Evolutionary conservation across 2,113 vertebrate species (phyloP).

Genomic region (Vulpes ferrilata): DNA sequence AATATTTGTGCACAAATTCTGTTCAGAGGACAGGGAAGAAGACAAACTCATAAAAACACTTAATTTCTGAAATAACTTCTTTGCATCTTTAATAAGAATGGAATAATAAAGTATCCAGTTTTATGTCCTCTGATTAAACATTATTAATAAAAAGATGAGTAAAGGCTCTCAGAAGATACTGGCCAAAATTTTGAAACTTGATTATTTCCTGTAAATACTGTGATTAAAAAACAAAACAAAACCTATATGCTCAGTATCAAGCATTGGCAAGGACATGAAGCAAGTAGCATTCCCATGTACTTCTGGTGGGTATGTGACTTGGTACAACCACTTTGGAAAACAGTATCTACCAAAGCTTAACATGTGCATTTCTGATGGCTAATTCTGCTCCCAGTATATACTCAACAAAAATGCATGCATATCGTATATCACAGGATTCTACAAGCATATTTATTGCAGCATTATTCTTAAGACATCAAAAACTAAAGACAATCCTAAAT

Average conservation of each 20-base stretch:
- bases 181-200: background rate
- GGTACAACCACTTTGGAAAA: conserved; percentile 22
- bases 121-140: conserved; percentile 43
- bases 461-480: background rate
- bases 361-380: background rate
- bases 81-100: conserved; percentile 44
- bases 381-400: background rate
- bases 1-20: conserved; percentile 16
- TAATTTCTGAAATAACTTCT: conserved; percentile 45
- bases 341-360: conserved; percentile 41
- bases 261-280: background rate
- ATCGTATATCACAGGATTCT: background rate
- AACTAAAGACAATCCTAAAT: conserved; percentile 8
- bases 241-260: background rate
- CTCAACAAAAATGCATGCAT: conserved; percentile 16
- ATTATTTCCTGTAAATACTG: background rate
- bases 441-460: background rate
- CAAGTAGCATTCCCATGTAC: background rate
- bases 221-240: conserved; percentile 29
- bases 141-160: conserved; percentile 29
- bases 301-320: background rate
- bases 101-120: conserved; percentile 37
- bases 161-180: conserved; percentile 43
- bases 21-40: conserved; percentile 1
- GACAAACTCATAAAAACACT: background rate